Evolutionary conservation across 2,797 vertebrate genomes (phyloP).

Genomic region (Sebastiscus albofasciatus): DNA sequence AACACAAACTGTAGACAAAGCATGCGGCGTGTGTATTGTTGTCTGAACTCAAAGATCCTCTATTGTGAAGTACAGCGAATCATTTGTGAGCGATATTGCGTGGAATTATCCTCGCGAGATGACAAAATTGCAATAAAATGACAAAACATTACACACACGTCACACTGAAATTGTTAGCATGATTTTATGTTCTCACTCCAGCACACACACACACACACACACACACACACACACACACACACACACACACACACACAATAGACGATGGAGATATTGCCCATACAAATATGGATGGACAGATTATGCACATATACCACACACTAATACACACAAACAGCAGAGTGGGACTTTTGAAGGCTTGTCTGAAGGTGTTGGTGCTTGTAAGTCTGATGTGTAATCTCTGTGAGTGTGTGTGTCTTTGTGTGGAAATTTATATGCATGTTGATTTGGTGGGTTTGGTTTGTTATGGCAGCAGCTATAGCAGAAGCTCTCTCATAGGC

Average conservation of each 20-base stretch:
- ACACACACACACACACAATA: background rate
- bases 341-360: slow-evolving; percentile 6
- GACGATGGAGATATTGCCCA: background rate
- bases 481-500: slow-evolving; percentile 63
- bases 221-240: background rate
- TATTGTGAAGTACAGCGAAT: background rate
- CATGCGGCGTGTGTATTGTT: background rate
- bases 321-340: background rate
- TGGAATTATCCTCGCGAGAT: background rate
- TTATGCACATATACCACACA: background rate
- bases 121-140: background rate
- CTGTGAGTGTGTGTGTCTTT: background rate
- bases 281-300: background rate
- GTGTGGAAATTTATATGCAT: background rate
- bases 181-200: background rate
- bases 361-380: background rate
- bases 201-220: background rate
- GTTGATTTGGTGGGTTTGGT: slow-evolving; percentile 51
- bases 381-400: background rate
- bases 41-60: background rate
- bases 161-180: background rate
- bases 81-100: background rate
- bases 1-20: background rate
- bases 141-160: background rate
- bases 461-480: slow-evolving; percentile 47